These are phyloP conservation scores for Scolopax rusticola DNA, from an alignment of 2,797 vertebrate species.

Conservation along the genomic window DNA sequence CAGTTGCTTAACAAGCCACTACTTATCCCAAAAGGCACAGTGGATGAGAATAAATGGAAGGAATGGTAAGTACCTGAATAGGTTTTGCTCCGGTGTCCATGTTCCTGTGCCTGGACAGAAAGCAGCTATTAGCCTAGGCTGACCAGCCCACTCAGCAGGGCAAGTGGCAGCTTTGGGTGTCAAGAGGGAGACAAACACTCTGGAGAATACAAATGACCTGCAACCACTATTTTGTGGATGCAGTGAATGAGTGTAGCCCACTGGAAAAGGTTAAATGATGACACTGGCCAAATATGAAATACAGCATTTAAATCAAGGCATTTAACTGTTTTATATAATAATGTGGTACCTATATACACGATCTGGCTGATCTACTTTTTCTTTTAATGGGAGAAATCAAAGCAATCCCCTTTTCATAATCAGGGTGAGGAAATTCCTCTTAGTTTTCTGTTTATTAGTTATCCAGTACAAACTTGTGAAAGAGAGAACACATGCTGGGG, in stretches of 20 bases:
- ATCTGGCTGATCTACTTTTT: background rate
- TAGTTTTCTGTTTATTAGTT: background rate
- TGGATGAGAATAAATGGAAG: background rate
- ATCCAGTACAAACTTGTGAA: background rate
- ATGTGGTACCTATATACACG: background rate
- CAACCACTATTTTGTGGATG: background rate
- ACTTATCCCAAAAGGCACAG: background rate
- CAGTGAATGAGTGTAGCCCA: background rate
- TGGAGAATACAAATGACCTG: background rate
- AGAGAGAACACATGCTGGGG: background rate
- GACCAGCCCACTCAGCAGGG: background rate
- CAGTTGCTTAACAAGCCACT: background rate
- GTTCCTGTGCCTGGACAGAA: background rate
- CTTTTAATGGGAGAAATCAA: background rate
- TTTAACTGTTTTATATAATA: background rate
- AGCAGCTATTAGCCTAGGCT: background rate
- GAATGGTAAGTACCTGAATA: background rate
- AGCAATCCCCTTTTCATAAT: background rate
- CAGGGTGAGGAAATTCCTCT: background rate
- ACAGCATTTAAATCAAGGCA: background rate
- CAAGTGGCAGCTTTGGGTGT: background rate
- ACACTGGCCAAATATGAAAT: background rate
- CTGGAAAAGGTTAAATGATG: background rate
- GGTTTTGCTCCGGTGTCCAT: background rate
- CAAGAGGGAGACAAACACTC: background rate